phyloP scores from a whole-genome alignment of 2,797 vertebrate species.

The Enteromius paludinosus region DNA sequence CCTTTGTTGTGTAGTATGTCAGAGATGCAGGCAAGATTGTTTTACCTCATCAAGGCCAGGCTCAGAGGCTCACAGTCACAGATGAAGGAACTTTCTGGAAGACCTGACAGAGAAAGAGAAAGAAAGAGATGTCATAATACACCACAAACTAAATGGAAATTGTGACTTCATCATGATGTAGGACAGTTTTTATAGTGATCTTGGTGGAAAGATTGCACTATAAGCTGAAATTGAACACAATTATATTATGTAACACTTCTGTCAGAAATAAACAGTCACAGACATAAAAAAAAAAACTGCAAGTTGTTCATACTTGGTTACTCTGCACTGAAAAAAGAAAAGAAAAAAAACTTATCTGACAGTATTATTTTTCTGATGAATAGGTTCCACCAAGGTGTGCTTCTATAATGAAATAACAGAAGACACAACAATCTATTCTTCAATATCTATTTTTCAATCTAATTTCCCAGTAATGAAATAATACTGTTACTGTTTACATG shows the following conservation, averaged over 20 bases:
- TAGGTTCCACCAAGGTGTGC: neutral
- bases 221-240: neutral
- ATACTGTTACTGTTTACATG: neutral
- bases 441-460: neutral
- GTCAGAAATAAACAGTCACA: conserved; percentile 7
- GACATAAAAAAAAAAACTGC: conserved; percentile 10
- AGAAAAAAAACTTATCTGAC: neutral
- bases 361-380: conserved; percentile 29
- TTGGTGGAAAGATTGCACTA: neutral
- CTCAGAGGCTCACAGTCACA: conserved; percentile 74
- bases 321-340: neutral
- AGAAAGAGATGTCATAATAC: conserved; percentile 16
- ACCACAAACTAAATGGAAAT: neutral
- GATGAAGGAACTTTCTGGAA: conserved; percentile 86
- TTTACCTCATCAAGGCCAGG: conserved; percentile 77
- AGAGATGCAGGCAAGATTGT: conserved; percentile 17
- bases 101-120: conserved; percentile 70
- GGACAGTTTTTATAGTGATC: neutral
- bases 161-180: neutral
- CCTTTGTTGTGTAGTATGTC: neutral
- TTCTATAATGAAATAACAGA: neutral
- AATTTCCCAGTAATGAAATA: conserved; percentile 1
- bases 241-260: neutral
- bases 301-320: conserved; percentile 38
- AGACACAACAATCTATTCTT: neutral